Percentiles rank a stretch among this genome's conserved stretches.
phyloP scores from a whole-genome alignment of 2,797 vertebrate species.

The Smutsia gigantea region DNA sequence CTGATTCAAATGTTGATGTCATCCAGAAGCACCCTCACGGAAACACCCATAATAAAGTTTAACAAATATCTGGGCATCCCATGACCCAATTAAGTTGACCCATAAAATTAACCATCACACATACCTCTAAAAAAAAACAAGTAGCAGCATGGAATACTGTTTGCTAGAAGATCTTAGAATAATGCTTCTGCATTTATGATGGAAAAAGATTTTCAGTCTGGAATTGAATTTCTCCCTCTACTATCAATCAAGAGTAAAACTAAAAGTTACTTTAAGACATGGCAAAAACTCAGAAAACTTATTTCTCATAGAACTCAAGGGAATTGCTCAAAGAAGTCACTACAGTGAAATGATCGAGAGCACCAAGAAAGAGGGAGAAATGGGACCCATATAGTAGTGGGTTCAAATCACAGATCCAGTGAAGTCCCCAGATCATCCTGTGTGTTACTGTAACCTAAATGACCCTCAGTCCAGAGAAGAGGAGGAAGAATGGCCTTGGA shows the following conservation, averaged over 20 bases:
- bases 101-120: not conserved
- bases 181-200: not conserved
- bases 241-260: not conserved
- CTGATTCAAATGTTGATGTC: no score
- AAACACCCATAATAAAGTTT: no score
- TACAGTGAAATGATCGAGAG: not conserved
- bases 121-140: not conserved
- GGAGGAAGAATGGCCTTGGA: not conserved
- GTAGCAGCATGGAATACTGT: not conserved
- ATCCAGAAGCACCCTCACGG: no score
- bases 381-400: not conserved
- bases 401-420: not conserved
- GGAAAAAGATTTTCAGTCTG: not conserved
- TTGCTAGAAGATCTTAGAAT: not conserved
- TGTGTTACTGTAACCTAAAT: not conserved
- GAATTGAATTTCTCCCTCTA: not conserved
- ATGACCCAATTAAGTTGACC: no score
- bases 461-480: not conserved
- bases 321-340: not conserved
- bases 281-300: not conserved
- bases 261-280: not conserved
- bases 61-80: no score
- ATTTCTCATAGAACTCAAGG: not conserved
- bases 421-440: not conserved
- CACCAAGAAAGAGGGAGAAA: not conserved